phyloP scores from a whole-genome alignment of 2,797 vertebrate species.

The Pteropus rufus region DNA sequence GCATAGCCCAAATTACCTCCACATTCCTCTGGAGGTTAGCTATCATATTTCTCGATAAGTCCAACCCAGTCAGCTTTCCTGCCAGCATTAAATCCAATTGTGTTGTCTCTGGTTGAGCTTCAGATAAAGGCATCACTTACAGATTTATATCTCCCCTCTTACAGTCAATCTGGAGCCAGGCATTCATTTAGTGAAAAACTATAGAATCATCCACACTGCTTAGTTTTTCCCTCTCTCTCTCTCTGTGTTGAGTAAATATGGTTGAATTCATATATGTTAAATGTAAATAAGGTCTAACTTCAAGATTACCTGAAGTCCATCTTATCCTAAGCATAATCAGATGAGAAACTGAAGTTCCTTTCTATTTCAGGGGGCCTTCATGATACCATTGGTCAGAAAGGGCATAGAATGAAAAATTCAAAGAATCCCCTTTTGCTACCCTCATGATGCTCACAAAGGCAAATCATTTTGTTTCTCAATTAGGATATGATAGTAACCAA shows the following conservation, averaged over 20 bases:
- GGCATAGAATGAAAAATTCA: background rate
- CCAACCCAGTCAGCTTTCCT: background rate
- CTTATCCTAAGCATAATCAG: background rate
- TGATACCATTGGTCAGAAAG: background rate
- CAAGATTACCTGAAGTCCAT: background rate
- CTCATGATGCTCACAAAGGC: background rate
- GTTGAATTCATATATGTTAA: conserved; percentile 38
- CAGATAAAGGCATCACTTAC: background rate
- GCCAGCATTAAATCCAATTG: conserved; percentile 28
- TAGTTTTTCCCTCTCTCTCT: background rate
- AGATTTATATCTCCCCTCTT: conserved; percentile 18
- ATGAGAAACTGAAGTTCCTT: background rate
- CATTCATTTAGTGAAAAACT: conserved; percentile 29
- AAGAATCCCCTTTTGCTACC: background rate
- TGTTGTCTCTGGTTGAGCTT: background rate
- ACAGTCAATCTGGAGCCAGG: background rate
- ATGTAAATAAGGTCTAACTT: background rate
- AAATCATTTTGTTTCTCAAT: background rate
- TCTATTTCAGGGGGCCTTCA: background rate
- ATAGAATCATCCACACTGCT: background rate
- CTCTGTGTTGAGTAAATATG: background rate
- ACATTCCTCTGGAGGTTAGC: background rate
- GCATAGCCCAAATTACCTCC: background rate
- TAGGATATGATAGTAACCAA: background rate
- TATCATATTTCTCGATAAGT: conserved; percentile 47